Conservation (phyloP, 2,113 vertebrate species). For the Ceratotherium simum region DNA sequence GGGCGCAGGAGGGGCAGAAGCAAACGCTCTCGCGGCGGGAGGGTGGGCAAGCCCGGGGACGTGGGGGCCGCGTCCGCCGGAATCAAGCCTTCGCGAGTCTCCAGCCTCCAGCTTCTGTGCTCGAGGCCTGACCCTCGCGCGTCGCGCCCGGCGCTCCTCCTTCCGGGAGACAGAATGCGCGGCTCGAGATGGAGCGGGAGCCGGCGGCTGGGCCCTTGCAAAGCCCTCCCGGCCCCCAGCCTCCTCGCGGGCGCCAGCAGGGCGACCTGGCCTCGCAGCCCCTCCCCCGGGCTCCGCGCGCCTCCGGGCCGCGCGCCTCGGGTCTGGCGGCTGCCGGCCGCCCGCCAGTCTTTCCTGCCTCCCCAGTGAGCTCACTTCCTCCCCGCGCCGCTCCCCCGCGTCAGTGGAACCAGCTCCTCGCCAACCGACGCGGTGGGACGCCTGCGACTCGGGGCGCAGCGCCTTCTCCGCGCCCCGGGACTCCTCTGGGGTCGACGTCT, state of each 20-base stretch:
- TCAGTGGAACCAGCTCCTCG: background rate
- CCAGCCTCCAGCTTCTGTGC: background rate
- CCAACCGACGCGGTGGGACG: fast-evolving
- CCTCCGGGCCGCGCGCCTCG: background rate
- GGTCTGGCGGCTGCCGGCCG: background rate
- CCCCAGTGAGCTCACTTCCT: constrained; percentile 74
- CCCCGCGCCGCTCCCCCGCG: background rate
- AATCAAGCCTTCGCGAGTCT: background rate
- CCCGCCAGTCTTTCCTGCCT: background rate
- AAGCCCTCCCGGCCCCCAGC: too few species aligned
- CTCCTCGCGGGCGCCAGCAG: too few species aligned
- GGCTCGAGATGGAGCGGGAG: fast-evolving
- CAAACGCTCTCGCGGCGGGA: background rate
- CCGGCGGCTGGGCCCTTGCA: too few species aligned
- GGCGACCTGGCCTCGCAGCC: too few species aligned
- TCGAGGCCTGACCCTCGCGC: background rate
- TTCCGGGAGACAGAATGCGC: fast-evolving
- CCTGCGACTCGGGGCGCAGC: background rate
- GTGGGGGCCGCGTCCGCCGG: fast-evolving
- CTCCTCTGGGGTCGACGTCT: too few species aligned
- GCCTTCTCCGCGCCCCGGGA: background rate
- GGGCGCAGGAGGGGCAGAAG: too few species aligned
- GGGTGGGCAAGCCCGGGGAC: background rate
- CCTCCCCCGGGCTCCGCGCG: background rate
- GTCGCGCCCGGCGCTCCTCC: background rate